Base-by-base conservation (phyloP, 2,888 invertebrate genomes). In the Melanargia galathea region DNA sequence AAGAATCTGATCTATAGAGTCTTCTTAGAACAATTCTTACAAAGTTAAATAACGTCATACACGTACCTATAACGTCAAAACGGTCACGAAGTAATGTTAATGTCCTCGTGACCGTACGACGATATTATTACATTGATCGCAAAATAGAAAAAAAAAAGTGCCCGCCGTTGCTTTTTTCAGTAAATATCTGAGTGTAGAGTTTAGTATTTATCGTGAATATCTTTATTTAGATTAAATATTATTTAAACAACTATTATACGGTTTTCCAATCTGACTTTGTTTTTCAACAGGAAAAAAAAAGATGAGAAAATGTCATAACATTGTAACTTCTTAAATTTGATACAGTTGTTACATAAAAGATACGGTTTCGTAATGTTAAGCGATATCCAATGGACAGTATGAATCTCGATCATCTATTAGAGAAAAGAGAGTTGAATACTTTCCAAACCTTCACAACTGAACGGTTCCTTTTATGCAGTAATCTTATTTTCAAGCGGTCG, bases 401-500 rank as follows among this genome's bases (percentile, higher is more conserved):
- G 13, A 56, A 56, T 56, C 45, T 30, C 56, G 56, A 30, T 57
- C 33, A 30, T 2, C 45, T 57, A 46, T 22, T 46, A 46, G 11
- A 20, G 45, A 22, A 46, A 46, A 46, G 13, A 5, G 45, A 46
- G 45, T 22, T 18, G 51, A 60, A 60, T 30, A 64, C 60, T 55
- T 62, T 62, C 35, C 18, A 40, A 56, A 60, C 38, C 45, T 55
- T 61, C 63, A 46, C 58, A 48, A 64, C 61, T 61, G 57, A 55
- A 61, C 54, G 46, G 60, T 63, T 61, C 65, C 65, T 55, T 67
- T 67, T 67, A 65, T 67, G 61, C 60, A 61, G 57, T 67, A 65
- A 67, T 65, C 67, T 67, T 65, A 67, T 67, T 65, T 65, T 65
- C 65, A 61, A 67, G 67, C 62, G 57, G 55, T 66, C 64, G 59